These are phyloP conservation scores for Acanthosepion lycidas DNA, from an alignment of 2,888 invertebrate species.

Conservation along the genomic window DNA sequence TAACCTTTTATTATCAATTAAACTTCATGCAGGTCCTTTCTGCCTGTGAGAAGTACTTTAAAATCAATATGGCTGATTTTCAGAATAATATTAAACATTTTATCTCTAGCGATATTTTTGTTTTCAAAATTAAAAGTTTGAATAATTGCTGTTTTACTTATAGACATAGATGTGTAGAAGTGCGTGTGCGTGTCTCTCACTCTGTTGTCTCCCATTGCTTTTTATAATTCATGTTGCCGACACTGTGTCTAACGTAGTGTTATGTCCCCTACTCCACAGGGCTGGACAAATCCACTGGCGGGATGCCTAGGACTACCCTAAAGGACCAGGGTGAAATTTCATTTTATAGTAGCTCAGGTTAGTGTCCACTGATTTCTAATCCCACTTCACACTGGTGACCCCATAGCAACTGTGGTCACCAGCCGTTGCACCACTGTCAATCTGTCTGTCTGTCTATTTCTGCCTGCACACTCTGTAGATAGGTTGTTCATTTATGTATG, in stretches of 20 bases:
- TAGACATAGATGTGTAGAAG: background rate
- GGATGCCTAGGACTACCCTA: slow-evolving; percentile 47
- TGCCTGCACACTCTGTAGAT: background rate
- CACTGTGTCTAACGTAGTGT: slow-evolving; percentile 40
- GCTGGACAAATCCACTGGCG: slow-evolving; percentile 47
- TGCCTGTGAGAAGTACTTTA: background rate
- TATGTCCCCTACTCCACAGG: slow-evolving; percentile 47
- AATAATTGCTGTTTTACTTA: no score
- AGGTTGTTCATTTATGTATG: background rate
- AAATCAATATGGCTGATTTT: background rate
- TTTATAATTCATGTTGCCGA: slow-evolving; percentile 8
- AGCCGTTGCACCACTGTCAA: slow-evolving; percentile 35
- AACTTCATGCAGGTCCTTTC: background rate
- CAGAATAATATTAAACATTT: background rate
- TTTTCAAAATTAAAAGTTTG: no score
- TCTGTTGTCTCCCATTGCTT: background rate
- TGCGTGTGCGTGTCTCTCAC: background rate
- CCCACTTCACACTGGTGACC: slow-evolving; percentile 23
- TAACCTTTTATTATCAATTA: background rate
- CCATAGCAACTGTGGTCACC: background rate
- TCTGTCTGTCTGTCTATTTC: background rate
- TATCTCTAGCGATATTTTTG: background rate
- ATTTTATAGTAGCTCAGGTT: slow-evolving; percentile 47
- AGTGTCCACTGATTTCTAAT: slow-evolving; percentile 40
- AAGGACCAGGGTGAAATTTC: slow-evolving; percentile 47